These are phyloP conservation scores for Sorex fumeus DNA, from an alignment of 2,113 vertebrate genomes.

Conservation along the genomic window DNA sequence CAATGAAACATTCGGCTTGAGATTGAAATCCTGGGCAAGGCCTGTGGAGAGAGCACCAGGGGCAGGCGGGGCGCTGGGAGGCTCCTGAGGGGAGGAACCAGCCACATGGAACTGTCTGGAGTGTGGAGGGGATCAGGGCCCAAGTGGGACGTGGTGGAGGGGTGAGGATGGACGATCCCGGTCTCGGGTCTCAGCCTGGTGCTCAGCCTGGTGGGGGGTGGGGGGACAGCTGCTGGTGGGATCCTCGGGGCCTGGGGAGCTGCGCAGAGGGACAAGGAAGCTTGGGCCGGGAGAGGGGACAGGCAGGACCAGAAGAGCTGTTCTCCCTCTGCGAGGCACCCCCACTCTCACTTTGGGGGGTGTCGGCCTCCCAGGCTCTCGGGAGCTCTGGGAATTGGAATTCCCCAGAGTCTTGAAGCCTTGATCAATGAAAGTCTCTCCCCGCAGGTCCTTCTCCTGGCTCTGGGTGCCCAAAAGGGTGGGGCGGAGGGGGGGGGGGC, in stretches of 20 bases:
- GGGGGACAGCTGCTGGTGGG: not conserved
- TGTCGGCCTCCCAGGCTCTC: not conserved
- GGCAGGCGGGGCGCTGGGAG: conserved; percentile 2
- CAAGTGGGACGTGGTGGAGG: not conserved
- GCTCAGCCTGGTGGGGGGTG: not conserved
- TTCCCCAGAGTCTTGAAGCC: conserved; percentile 40
- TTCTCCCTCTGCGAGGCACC: conserved; percentile 36
- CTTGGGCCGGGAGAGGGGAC: not conserved
- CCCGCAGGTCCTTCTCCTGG: conserved; percentile 20
- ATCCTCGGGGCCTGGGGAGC: too few relatives aligned
- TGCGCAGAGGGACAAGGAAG: not conserved
- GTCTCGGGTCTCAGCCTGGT: not conserved
- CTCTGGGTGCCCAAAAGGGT: conserved; percentile 20
- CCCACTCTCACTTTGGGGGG: not conserved
- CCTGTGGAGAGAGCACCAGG: conserved; percentile 54
- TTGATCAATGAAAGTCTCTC: conserved; percentile 43
- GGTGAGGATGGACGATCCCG: not conserved
- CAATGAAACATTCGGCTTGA: conserved; percentile 79
- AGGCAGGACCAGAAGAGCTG: not conserved
- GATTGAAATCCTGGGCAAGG: conserved; percentile 54
- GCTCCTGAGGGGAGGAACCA: conserved; percentile 10
- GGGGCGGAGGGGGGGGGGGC: not conserved
- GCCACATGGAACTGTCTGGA: not conserved
- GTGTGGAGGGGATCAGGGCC: conserved; percentile 23
- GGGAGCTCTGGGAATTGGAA: not conserved